Base-by-base conservation (phyloP, 1,140 invertebrate species). In the Philotrypesis tridentata region DNA sequence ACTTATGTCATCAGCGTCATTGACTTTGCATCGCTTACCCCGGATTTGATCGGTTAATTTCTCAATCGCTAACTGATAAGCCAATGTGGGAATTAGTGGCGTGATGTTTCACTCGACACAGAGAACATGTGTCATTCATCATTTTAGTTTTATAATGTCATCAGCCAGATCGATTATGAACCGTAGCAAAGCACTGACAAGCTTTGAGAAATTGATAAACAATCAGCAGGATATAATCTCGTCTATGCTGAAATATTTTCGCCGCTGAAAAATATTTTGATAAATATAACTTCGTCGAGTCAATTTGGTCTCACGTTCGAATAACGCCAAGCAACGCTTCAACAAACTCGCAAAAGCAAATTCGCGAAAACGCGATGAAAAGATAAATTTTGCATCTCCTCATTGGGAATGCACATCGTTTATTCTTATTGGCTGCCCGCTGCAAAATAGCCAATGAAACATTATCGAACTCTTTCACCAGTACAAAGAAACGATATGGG, bases 1-100 rank as follows among this genome's bases (percentile, higher is more conserved):
- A 77, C 70, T 87, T 85, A 87, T 85, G 83, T 86, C 85, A 87
- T 81, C 70, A 63, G 83, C 80, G 82, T 87, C 84, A 87, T 84
- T 68, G 68, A 75, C 60, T 85, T 73, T 33, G 31, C 78, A 83
- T 48, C 70, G 29, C 65, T 83, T 75, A 78, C 33, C 70, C 37
- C 33, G 55, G 25, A 29, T 77, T 73, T 79, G 79, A 87, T 82
- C 84, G 70, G 73, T 84, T 55, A 60, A 82, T 88, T 88, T 87
- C 86, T 79, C 86, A 88, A 88, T 83, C 84, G 14, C 65, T 3
- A 55, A 77, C 63, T 70, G 85, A 87, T 87, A 88, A 87, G 82
- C 37, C 25, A 63, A 79, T 78, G 37, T 17, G 83, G 86, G 86
- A 87, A 85, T 79, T 74, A 40, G 76, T 78, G 65, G 68, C 80